These are phyloP conservation scores for Aplocera efformata DNA, from an alignment of 2,888 invertebrate species.

Conservation along the genomic window DNA sequence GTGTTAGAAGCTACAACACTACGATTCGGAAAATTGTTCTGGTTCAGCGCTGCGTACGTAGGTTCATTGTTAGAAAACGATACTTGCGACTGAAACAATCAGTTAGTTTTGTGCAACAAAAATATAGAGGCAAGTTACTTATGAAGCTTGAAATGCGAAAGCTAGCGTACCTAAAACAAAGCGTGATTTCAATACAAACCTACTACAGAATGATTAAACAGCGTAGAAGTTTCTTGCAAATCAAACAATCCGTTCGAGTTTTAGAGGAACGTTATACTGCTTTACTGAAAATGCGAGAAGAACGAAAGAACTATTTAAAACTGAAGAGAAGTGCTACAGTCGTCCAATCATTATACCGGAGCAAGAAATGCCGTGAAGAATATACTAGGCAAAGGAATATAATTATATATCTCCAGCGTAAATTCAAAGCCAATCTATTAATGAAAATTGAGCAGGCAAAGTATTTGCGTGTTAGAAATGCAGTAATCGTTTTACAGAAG, in stretches of 20 bases:
- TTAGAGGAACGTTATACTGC: conserved; percentile 49
- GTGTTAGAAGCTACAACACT: conserved; percentile 42
- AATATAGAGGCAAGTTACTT: conserved; percentile 55
- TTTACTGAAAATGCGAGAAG: conserved; percentile 52
- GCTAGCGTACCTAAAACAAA: conserved; percentile 37
- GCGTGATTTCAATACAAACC: conserved; percentile 62
- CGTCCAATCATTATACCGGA: conserved; percentile 72
- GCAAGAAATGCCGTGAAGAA: conserved; percentile 55
- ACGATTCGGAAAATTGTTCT: conserved; percentile 42
- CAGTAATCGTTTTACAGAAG: conserved; percentile 69
- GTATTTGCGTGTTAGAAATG: conserved; percentile 55
- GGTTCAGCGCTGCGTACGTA: conserved; percentile 51
- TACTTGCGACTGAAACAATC: conserved; percentile 45
- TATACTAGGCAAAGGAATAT: conserved; percentile 49
- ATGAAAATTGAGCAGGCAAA: conserved; percentile 53
- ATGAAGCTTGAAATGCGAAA: conserved; percentile 55
- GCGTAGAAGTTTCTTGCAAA: conserved; percentile 34
- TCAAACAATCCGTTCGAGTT: conserved; percentile 46
- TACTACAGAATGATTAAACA: conserved; percentile 58
- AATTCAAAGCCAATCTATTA: conserved; percentile 62
- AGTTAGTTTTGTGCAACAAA: conserved; percentile 52
- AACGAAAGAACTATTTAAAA: conserved; percentile 45
- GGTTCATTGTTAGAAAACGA: conserved; percentile 44
- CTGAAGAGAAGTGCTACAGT: conserved; percentile 50
- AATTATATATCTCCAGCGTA: conserved; percentile 70